phyloP scores from a whole-genome alignment of 1,140 invertebrate species.

The Luehdorfia chinensis region DNA sequence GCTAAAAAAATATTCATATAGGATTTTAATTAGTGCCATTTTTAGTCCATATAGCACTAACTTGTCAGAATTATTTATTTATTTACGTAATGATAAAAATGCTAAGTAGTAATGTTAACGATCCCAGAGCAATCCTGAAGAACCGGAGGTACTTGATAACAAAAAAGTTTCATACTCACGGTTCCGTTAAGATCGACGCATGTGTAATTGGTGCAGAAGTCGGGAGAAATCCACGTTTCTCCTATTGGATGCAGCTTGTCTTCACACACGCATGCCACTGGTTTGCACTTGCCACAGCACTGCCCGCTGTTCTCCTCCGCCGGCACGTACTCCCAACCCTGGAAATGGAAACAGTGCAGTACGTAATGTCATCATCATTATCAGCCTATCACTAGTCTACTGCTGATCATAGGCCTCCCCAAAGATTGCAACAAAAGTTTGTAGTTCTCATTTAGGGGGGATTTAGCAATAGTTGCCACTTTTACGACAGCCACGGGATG shows the following conservation, averaged over 20 bases:
- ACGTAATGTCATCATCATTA: no score
- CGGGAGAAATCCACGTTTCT: conserved; percentile 77
- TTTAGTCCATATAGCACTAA: no score
- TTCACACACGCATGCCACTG: conserved; percentile 79
- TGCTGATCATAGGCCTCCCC: no score
- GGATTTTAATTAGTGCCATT: no score
- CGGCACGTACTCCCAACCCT: conserved; percentile 70
- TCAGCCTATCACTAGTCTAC: no score
- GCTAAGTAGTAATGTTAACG: no score
- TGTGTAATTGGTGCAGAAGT: conserved; percentile 79
- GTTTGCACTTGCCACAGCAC: conserved; percentile 83
- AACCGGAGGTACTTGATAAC: no score
- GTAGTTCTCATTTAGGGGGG: no score
- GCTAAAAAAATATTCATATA: conserved; percentile 45
- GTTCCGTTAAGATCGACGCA: conserved; percentile 77
- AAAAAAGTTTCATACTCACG: conserved; percentile 55
- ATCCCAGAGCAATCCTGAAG: no score
- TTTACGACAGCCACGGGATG: no score
- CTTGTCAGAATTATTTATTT: neutral
- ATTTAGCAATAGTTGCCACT: no score
- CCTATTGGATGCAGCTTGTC: conserved; percentile 72
- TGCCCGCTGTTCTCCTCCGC: conserved; percentile 48
- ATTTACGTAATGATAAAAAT: neutral
- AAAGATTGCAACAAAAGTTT: no score
- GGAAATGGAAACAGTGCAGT: neutral